Base-by-base conservation (phyloP, 2,797 vertebrate genomes). In the Poecilia picta region DNA sequence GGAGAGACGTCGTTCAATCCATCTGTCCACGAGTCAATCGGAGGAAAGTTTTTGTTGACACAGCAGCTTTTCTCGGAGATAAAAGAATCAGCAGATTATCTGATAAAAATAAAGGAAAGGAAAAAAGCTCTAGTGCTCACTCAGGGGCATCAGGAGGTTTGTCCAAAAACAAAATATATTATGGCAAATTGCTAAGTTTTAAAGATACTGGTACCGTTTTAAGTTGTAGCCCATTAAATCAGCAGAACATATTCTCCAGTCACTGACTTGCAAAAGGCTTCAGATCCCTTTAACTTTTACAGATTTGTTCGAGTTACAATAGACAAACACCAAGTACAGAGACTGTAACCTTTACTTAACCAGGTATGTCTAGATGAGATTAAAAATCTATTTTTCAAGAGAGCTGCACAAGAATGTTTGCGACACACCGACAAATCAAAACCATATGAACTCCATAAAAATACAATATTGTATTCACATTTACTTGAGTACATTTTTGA, bases 1-100 rank as follows among this genome's bases (percentile, higher is more conserved):
- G 73, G 81, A 81, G 81, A 83, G 89, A 89, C 89, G 86, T 87
- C 74, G 72, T 12, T 91, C 87, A 86, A 73, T 93, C 91, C 87
- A 77, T 89, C 88, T 80, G 83, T 80, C 77, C 78, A 87, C 88
- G 88, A 84, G 85, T 93, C 89, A 86, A 16, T 75, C 81, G 81
- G 8, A 11, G 39, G 76, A 46, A 49, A 59, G 41, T 79, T 86
- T 92, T 92, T 89, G 81, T 73, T 81, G 81, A 41, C 36, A 75
- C 75, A 73, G 74, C 31, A 0, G 6, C 70, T 92, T 88, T 62
- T 41, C 64, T 68, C 20, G 2, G 5, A 76, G 62, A 86, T 78
- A 73, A 79, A 84, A 84, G 33, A 79, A 33, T 76, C n/a, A 76
- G 49, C 49, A 49, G 39, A 20, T 4, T 31, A 36, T 78, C n/a